Base-by-base conservation (phyloP, 2,113 vertebrate species). In the Siniperca chuatsi region DNA sequence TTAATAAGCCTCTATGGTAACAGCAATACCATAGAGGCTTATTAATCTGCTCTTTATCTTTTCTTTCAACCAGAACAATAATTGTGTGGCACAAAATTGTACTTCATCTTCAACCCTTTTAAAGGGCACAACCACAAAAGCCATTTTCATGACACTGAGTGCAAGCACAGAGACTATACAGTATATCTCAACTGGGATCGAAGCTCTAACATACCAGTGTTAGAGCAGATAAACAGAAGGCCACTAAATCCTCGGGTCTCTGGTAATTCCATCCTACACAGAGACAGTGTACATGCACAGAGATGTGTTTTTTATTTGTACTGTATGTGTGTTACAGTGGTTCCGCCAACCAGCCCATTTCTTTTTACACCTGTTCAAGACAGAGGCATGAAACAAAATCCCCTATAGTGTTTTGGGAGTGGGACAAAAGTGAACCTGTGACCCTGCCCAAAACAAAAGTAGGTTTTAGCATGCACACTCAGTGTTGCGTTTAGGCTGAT, bases 341-440 rank as follows among this genome's bases (percentile, higher is more conserved):
- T 80, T 23, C 29, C 82, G 44, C 62, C 58, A 73, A 71, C 54
- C 15, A 78, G 67, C 50, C 21, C 73, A 50, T 82, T 84, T n/a
- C 69, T 29, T 29, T 29, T 81, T 85, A 58, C 83, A 82, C 75
- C 78, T 88, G 81, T 82, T 86, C 64, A 58, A 74, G 57, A 61
- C 40, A 44, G 62, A 83, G 62, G 55, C 55, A 70, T 86, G 70
- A 61, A 88, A 86, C 64, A 0, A 87, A 87, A 75, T 79, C 79
- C 70, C 68, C 61, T 23, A 25, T 81, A 62, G 79, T 13, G 37
- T 86, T 61, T 37, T 65, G 46, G 44, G 82, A 79, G 68, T 76
- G 52, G 61, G 66, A 81, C 55, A 82, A 75, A 71, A 73, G 42
- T 76, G 62, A 78, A 82, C 58, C 57, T 60, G 73, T 76, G 77